A percentile compares a stretch with the other conserved stretches of the same genome.
phyloP scores from a whole-genome alignment of 2,888 invertebrate genomes.

The Ernsta delagoae region DNA sequence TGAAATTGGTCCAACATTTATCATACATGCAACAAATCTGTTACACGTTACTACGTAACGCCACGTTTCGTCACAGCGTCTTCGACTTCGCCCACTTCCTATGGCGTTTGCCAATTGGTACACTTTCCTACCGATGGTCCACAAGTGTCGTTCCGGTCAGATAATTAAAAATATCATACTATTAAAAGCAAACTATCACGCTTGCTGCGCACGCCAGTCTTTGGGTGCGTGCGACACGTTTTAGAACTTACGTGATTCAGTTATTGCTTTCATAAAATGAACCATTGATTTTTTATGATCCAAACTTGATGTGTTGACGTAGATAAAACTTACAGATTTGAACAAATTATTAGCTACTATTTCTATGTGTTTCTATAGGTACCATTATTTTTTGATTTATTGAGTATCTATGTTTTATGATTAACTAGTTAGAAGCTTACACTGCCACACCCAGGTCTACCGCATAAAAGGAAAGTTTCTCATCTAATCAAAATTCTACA shows the following conservation, averaged over 20 bases:
- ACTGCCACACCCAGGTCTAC: too few relatives aligned
- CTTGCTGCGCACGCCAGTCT: constrained; percentile 28
- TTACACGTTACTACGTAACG: constrained; percentile 24
- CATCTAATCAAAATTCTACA: too few relatives aligned
- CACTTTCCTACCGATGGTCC: constrained; percentile 57
- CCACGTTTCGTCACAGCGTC: constrained; percentile 52
- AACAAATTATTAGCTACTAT: background rate
- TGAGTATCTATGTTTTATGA: too few relatives aligned
- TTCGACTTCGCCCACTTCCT: constrained; percentile 61
- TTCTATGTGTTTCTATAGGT: background rate
- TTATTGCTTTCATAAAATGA: background rate
- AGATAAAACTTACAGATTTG: background rate
- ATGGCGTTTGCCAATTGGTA: constrained; percentile 68
- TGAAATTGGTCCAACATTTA: constrained; percentile 18
- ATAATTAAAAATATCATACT: constrained; percentile 55
- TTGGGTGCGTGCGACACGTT: constrained; percentile 2
- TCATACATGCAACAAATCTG: constrained; percentile 6
- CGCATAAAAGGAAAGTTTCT: too few relatives aligned
- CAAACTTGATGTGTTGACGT: background rate
- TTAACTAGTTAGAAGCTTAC: too few relatives aligned
- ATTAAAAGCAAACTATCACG: constrained; percentile 51
- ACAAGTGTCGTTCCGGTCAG: constrained; percentile 53
- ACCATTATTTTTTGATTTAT: too few relatives aligned
- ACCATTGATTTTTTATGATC: background rate
- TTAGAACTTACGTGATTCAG: constrained; percentile 4